A percentile compares a stretch with the other conserved stretches of the same genome.
Evolutionary conservation across 2,797 vertebrate species (phyloP).

Genomic region (Diplodus puntazzo): DNA sequence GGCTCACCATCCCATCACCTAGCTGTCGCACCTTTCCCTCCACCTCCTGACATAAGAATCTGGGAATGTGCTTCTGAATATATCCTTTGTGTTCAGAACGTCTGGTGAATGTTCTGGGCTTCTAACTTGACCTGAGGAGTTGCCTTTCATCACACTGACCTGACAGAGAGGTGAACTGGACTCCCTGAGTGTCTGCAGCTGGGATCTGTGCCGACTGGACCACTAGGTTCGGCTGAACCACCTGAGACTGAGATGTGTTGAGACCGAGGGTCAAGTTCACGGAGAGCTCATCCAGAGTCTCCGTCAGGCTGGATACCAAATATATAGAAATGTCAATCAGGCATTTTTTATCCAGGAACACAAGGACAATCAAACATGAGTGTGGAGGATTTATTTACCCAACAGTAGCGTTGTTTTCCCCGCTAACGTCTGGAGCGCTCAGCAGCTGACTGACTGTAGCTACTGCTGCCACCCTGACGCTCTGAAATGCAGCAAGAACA

Average conservation of each 20-base stretch:
- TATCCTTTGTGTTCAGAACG: too few relatives aligned
- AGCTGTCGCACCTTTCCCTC: too few relatives aligned
- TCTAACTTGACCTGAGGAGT: too few relatives aligned
- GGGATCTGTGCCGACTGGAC: conserved; percentile 58
- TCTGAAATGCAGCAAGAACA: conserved; percentile 45
- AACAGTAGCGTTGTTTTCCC: conserved; percentile 37
- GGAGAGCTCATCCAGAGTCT: conserved; percentile 65
- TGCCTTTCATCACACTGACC: conserved; percentile 41
- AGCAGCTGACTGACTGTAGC: conserved; percentile 79
- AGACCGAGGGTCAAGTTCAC: conserved; percentile 37
- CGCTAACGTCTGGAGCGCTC: accelerated
- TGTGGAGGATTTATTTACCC: conserved; percentile 23
- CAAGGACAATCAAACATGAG: too few relatives aligned
- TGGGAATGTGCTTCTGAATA: too few relatives aligned
- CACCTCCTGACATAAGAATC: too few relatives aligned
- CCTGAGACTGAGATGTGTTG: background rate
- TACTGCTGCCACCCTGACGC: conserved; percentile 56
- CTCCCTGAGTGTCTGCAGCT: conserved; percentile 8
- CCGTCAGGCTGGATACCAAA: conserved; percentile 60
- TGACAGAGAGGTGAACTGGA: conserved; percentile 68
- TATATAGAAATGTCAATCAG: too few relatives aligned
- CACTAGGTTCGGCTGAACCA: conserved; percentile 79
- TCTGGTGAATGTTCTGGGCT: too few relatives aligned
- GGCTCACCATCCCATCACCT: too few relatives aligned
- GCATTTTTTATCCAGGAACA: too few relatives aligned